Base-by-base conservation (phyloP, 2,797 vertebrate genomes). In the Ptychadena robeensis region DNA sequence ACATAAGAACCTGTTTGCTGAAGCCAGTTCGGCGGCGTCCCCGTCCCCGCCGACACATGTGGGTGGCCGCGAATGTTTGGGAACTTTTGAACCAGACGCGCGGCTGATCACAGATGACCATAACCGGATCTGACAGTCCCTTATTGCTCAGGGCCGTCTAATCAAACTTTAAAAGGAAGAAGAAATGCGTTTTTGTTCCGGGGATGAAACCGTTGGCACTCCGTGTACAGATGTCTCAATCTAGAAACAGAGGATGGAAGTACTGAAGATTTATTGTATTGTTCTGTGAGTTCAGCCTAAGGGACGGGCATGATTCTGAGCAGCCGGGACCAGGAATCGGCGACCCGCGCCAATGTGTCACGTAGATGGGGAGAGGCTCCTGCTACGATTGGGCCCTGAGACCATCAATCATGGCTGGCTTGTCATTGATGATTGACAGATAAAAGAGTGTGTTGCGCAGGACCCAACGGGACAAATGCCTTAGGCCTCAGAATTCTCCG, bases 131-230 rank as follows among this genome's bases (percentile, higher is more conserved):
- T 77, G 74, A 77, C 59, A 77, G 74, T 31, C 35, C 32, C 35
- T 77, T 76, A 76, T 76, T 76, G 59, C 72, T 25, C 28, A 40
- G 34, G 34, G 61, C 59, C 73, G 25, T 63, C 32, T 61, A 75
- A 75, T n/a, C 38, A 63, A 75, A 75, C 59, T 38, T 75, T 34
- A 75, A 37, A 75, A 53, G 59, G 35, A 75, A 63, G 57, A 59
- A 37, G 28, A 25, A 53, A 25, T 61, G 59, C 25, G 0, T 28
- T 12, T 10, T 61, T 61, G n/a, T 25, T 61, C 3, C 27, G 28
- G 59, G 31, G 71, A 35, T n/a, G n/a, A 73, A 28, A 28, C 8
- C 28, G 59, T 27, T 61, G 59, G 27, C 27, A 9, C n/a, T 12
- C 59, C 8, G 12, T 61, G 9, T 34, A 12, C 37, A 44, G 35